These are phyloP conservation scores for Rhodeus uyekii DNA, from an alignment of 2,797 vertebrate species.

Conservation along the genomic window DNA sequence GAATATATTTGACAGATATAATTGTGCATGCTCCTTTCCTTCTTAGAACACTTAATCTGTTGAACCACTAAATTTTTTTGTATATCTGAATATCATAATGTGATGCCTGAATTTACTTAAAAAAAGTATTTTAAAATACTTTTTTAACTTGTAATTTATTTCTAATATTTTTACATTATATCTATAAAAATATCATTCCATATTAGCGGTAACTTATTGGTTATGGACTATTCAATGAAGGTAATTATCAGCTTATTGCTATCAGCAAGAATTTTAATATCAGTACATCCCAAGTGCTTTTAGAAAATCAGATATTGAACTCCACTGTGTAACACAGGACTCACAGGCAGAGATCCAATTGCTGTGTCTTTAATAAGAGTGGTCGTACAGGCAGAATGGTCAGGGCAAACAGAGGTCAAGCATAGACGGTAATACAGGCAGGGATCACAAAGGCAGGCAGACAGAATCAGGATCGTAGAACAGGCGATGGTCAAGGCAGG, in stretches of 20 bases:
- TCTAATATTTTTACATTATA: background rate
- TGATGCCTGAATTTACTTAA: too few relatives aligned
- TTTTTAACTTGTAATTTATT: background rate
- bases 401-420: too few relatives aligned
- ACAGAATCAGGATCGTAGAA: too few relatives aligned
- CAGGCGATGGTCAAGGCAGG: too few relatives aligned
- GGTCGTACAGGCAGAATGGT: too few relatives aligned
- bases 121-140: constrained; percentile 8
- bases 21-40: too few relatives aligned
- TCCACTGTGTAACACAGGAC: too few relatives aligned
- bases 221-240: background rate
- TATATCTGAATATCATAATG: background rate
- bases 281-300: background rate
- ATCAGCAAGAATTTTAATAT: background rate
- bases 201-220: background rate
- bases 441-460: too few relatives aligned
- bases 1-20: too few relatives aligned
- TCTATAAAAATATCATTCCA: background rate
- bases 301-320: constrained; percentile 1
- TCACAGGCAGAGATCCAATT: too few relatives aligned
- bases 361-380: too few relatives aligned
- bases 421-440: too few relatives aligned
- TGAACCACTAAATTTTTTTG: background rate
- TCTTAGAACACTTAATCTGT: background rate
- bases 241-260: background rate